Conservation (phyloP, 2,797 vertebrate genomes). For the Nothura maculosa region DNA sequence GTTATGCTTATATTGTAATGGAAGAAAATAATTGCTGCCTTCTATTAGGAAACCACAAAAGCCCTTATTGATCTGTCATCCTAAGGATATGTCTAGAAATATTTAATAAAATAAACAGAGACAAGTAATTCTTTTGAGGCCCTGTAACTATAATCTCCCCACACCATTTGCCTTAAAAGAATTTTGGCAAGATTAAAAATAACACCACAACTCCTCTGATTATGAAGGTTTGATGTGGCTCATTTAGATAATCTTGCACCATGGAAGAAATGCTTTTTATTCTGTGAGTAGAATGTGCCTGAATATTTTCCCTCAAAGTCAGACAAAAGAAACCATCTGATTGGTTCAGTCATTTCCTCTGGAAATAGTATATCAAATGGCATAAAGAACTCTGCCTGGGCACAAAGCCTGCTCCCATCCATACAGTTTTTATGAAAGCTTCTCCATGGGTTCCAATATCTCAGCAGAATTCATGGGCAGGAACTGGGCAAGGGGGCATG, state of each 20-base stretch:
- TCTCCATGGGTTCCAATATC: background rate
- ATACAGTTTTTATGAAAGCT: background rate
- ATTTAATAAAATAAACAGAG: conserved; percentile 85
- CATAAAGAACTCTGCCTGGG: background rate
- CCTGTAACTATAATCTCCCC: conserved; percentile 61
- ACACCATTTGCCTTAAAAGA: conserved; percentile 64
- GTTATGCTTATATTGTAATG: conserved; percentile 83
- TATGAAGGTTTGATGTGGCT: conserved; percentile 53
- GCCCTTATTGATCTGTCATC: conserved; percentile 83
- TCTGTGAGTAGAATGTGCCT: conserved; percentile 40
- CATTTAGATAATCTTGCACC: conserved; percentile 57
- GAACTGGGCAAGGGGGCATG: background rate
- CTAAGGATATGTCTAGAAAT: conserved; percentile 75
- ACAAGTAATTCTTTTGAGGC: conserved; percentile 77
- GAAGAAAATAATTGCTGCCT: conserved; percentile 84
- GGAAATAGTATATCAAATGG: conserved; percentile 30
- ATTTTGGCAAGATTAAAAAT: conserved; percentile 75
- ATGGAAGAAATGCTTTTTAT: conserved; percentile 43
- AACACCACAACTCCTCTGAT: conserved; percentile 60
- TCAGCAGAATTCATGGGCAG: background rate
- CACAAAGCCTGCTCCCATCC: background rate
- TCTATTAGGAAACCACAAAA: conserved; percentile 84
- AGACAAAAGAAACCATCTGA: background rate
- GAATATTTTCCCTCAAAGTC: conserved; percentile 33
- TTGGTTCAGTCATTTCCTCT: conserved; percentile 15